Evolutionary conservation across 2,113 vertebrate species (phyloP).

Genomic region (Lepus europaeus): DNA sequence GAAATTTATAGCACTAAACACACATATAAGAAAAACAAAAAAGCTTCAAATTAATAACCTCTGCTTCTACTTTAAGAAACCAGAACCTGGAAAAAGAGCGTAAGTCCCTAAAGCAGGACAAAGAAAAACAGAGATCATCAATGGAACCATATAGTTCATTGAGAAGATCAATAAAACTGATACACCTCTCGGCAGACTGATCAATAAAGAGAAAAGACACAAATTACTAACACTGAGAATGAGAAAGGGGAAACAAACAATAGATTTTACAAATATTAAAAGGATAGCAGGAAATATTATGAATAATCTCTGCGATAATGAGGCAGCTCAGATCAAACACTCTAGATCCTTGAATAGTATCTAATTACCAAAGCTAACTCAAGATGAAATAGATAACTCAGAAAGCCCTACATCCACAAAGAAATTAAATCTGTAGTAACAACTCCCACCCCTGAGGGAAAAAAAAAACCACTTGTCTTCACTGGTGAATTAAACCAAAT

Average conservation of each 20-base stretch:
- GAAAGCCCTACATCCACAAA: neutral
- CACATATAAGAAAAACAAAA: neutral
- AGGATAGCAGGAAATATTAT: neutral
- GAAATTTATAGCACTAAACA: neutral
- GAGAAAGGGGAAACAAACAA: neutral
- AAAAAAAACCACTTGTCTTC: neutral
- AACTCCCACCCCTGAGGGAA: neutral
- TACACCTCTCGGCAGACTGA: neutral
- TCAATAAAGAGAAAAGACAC: neutral
- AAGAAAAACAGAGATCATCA: slow-evolving; percentile 8
- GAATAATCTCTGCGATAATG: slow-evolving; percentile 17
- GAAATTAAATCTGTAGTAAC: slow-evolving; percentile 16
- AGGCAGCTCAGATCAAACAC: neutral
- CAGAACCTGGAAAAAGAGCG: neutral
- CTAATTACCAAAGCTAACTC: neutral
- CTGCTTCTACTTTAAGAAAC: neutral
- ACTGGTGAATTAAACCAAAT: neutral
- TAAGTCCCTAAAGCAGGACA: neutral
- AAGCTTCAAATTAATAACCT: neutral
- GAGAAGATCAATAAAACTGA: neutral
- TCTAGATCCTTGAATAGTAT: neutral
- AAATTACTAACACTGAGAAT: neutral
- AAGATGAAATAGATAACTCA: neutral
- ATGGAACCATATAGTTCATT: neutral
- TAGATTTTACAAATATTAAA: neutral